Evolutionary conservation across 2,113 vertebrate genomes (phyloP).

Genomic region (Coracopsis vasa): DNA sequence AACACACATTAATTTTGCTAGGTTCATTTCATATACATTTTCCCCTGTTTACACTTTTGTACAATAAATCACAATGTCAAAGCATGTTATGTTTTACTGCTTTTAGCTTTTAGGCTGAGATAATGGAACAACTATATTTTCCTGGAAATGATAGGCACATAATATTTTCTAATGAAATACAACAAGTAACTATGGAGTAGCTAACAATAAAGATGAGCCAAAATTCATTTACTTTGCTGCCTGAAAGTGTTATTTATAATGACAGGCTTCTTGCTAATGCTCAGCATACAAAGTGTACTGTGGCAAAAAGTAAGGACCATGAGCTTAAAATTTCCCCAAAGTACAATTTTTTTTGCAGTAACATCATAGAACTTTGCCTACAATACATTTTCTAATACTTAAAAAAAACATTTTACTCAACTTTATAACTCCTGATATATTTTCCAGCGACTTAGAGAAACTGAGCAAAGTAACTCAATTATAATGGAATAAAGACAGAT

Average conservation of each 20-base stretch:
- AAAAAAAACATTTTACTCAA: not conserved
- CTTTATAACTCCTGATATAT: not conserved
- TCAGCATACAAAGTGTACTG: not conserved
- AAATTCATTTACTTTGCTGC: not conserved
- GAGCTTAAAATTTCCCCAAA: not conserved
- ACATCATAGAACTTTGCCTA: not conserved
- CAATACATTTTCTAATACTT: not conserved
- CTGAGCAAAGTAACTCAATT: not conserved
- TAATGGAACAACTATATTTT: slow-evolving; percentile 25
- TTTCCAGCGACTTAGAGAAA: not conserved
- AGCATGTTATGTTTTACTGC: not conserved
- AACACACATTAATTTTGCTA: slow-evolving; percentile 17
- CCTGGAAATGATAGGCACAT: not conserved
- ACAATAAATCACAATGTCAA: slow-evolving; percentile 18
- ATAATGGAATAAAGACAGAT: not conserved
- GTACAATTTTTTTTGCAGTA: not conserved
- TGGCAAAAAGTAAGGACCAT: not conserved
- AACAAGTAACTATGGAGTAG: not conserved
- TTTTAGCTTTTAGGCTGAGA: slow-evolving; percentile 26
- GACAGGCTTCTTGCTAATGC: not conserved
- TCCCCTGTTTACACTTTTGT: not conserved
- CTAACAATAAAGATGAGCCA: not conserved
- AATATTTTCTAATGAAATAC: slow-evolving; percentile 29
- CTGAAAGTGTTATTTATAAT: slow-evolving; percentile 11
- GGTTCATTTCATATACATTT: not conserved